Percentiles rank a stretch among this genome's conserved stretches.
These are phyloP conservation scores for Tetranychus truncatus DNA, from an alignment of 2,888 invertebrate genomes.

Conservation along the genomic window DNA sequence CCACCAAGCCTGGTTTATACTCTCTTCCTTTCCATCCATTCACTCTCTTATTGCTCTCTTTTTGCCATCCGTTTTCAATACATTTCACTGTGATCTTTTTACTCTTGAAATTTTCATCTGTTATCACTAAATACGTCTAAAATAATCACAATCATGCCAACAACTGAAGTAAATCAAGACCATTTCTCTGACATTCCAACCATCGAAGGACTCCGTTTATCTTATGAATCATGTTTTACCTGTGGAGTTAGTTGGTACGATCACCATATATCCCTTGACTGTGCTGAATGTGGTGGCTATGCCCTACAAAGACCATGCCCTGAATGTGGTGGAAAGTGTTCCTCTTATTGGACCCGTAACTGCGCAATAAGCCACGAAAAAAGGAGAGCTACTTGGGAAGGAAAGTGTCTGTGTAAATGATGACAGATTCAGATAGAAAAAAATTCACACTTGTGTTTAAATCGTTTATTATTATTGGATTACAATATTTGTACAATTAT, in stretches of 20 bases:
- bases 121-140: not conserved
- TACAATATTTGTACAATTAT: no score
- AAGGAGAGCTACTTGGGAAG: constrained; percentile 30
- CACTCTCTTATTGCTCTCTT: no score
- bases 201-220: constrained; percentile 48
- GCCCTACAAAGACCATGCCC: constrained; percentile 55
- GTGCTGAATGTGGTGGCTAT: constrained; percentile 60
- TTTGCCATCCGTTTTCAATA: no score
- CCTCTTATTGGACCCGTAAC: constrained; percentile 52
- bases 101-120: no score
- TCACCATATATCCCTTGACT: constrained; percentile 55
- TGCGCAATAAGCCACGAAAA: constrained; percentile 36
- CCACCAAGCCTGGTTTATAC: no score
- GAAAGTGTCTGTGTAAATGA: not conserved
- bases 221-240: constrained; percentile 47
- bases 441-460: no score
- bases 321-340: constrained; percentile 53
- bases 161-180: not conserved
- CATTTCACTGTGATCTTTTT: no score
- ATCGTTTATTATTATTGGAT: no score
- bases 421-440: no score
- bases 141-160: constrained; percentile 14
- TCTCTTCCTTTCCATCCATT: no score
- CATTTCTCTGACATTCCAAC: constrained; percentile 14
- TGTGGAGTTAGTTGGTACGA: constrained; percentile 64